These are phyloP conservation scores for Riparia riparia DNA, from an alignment of 2,113 vertebrate genomes.

Conservation along the genomic window DNA sequence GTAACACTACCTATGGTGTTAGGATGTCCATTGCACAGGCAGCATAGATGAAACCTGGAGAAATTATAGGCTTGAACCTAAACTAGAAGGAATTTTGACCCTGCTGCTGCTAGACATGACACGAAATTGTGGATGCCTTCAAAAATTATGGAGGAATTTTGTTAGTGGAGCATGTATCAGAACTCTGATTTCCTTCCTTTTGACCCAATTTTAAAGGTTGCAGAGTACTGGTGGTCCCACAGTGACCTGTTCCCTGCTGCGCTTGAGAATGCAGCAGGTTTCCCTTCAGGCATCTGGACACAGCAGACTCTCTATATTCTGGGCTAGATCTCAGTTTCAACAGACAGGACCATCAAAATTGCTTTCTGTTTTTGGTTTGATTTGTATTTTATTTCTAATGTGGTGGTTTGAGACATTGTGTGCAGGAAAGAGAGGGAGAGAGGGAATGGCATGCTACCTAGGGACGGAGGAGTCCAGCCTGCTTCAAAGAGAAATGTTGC, in stretches of 20 bases:
- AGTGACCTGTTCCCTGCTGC: neutral
- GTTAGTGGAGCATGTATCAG: neutral
- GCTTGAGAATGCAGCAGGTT: neutral
- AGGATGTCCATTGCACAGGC: neutral
- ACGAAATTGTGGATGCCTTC: neutral
- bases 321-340: neutral
- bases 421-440: neutral
- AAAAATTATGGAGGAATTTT: neutral
- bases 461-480: slow-evolving; percentile 27
- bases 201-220: neutral
- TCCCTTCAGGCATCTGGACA: neutral
- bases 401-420: neutral
- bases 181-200: neutral
- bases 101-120: neutral
- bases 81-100: neutral
- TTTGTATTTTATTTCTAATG: neutral
- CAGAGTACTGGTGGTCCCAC: neutral
- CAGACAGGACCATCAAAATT: neutral
- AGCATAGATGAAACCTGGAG: neutral
- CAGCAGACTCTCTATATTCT: accelerated
- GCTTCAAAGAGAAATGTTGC: slow-evolving; percentile 16
- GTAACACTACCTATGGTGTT: accelerated
- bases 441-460: neutral
- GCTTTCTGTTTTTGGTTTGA: neutral
- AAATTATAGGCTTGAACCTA: neutral